A percentile compares a stretch with the other conserved stretches of the same genome.
Conservation (phyloP, 2,797 vertebrate species). For the Nasua narica region DNA sequence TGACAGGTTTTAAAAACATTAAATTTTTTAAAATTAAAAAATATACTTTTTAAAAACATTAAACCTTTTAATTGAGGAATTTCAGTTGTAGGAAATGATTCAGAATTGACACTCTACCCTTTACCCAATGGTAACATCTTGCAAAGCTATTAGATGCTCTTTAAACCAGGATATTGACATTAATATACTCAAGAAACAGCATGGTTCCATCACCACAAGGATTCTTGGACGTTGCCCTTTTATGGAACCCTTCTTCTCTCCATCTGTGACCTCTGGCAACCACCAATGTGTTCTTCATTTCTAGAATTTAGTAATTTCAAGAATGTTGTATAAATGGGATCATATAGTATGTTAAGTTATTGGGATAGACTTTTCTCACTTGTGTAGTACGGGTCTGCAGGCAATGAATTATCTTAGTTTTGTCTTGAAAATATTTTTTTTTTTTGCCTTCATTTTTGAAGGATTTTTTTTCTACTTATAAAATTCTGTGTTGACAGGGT, state of each 20-base stretch:
- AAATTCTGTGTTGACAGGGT: neutral
- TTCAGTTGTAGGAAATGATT: neutral
- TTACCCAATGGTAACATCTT: neutral
- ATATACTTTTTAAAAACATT: neutral
- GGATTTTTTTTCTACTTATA: neutral
- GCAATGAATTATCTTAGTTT: neutral
- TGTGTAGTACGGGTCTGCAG: neutral
- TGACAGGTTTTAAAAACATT: neutral
- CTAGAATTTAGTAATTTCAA: neutral
- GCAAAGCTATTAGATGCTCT: neutral
- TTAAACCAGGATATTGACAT: neutral
- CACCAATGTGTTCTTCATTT: neutral
- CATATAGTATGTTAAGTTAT: neutral
- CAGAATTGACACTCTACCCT: neutral
- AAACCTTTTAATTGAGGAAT: neutral
- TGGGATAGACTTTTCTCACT: neutral
- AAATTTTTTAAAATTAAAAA: neutral
- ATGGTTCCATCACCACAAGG: neutral
- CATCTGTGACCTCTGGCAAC: neutral
- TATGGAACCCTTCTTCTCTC: neutral
- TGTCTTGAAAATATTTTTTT: neutral
- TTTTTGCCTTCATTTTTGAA: neutral
- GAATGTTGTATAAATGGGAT: neutral
- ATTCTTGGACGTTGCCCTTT: neutral
- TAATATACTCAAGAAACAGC: neutral